Evolutionary conservation across 2,888 invertebrate genomes (phyloP).

Genomic region (Synanthedon andrenaeformis): DNA sequence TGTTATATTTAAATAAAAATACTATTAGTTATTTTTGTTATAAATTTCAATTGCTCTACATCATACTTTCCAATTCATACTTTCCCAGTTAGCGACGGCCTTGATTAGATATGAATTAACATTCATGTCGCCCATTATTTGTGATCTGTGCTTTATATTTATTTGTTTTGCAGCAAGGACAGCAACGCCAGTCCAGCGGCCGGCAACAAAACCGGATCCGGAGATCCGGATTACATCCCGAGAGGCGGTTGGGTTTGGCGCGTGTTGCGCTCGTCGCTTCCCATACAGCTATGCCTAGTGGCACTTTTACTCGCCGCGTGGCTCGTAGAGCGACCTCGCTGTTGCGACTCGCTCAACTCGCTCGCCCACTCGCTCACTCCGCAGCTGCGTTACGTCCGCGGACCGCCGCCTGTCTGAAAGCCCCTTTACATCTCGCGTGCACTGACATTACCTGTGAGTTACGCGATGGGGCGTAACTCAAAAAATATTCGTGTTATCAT

Average conservation of each 20-base stretch:
- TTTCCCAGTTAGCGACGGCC: too few relatives aligned
- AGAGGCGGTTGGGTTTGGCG: constrained; percentile 78
- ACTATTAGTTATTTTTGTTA: too few relatives aligned
- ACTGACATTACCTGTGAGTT: constrained; percentile 10
- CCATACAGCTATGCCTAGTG: constrained; percentile 81
- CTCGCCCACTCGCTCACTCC: constrained; percentile 82
- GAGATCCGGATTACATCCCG: constrained; percentile 69
- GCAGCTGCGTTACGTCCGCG: constrained; percentile 83
- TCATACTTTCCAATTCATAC: too few relatives aligned
- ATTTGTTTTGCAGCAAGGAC: constrained; percentile 24
- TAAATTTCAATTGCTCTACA: too few relatives aligned
- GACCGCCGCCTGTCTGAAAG: constrained; percentile 82
- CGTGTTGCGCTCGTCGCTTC: constrained; percentile 80
- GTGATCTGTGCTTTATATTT: background rate
- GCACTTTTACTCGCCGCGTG: constrained; percentile 81
- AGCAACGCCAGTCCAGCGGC: constrained; percentile 30
- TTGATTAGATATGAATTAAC: too few relatives aligned
- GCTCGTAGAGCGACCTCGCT: constrained; percentile 80
- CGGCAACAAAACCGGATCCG: constrained; percentile 63
- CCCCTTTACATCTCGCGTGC: constrained; percentile 2
- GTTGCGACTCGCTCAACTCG: constrained; percentile 83
- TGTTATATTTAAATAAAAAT: too few relatives aligned
- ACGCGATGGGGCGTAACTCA: background rate
- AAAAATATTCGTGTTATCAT: too few relatives aligned
- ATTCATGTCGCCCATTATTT: too few relatives aligned